These are phyloP conservation scores for Drosophila paucipuncta DNA, from an alignment of 2,888 invertebrate genomes.

Conservation along the genomic window DNA sequence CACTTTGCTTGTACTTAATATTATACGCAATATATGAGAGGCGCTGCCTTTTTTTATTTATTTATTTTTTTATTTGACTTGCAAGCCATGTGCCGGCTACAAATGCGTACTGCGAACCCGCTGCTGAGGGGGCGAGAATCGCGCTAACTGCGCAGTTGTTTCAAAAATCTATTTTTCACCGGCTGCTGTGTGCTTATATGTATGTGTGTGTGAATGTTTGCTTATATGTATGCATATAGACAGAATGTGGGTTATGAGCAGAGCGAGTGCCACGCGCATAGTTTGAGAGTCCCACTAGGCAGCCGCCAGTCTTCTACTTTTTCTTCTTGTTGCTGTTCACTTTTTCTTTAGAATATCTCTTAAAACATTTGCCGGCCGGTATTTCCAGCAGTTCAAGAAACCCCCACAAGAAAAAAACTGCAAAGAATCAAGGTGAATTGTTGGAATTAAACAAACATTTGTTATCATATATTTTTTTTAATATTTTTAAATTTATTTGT, in stretches of 20 bases:
- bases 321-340: slow-evolving; percentile 8
- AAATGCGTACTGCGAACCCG: slow-evolving; percentile 27
- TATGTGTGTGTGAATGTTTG: not conserved
- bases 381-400: slow-evolving; percentile 56
- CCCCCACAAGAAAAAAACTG: slow-evolving; percentile 10
- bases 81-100: slow-evolving; percentile 35
- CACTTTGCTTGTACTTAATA: slow-evolving; percentile 17
- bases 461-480: slow-evolving; percentile 2
- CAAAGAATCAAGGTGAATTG: slow-evolving; percentile 34
- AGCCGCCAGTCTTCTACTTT: slow-evolving; percentile 10
- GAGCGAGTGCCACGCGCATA: slow-evolving; percentile 45
- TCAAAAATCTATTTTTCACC: slow-evolving; percentile 47
- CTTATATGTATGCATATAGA: not conserved
- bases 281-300: slow-evolving; percentile 7
- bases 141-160: slow-evolving; percentile 52
- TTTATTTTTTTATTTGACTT: slow-evolving; percentile 16
- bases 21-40: slow-evolving; percentile 46
- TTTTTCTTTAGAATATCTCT: slow-evolving; percentile 8
- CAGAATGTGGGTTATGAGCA: slow-evolving; percentile 49
- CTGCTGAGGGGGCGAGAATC: slow-evolving; percentile 49
- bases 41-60: slow-evolving; percentile 13
- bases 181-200: slow-evolving; percentile 26
- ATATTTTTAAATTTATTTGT: not conserved
- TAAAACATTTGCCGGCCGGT: slow-evolving; percentile 52
- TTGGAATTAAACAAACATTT: slow-evolving; percentile 11